Conservation (phyloP, 2,113 vertebrate species). For the Stomatorhinus ivindoensis region DNA sequence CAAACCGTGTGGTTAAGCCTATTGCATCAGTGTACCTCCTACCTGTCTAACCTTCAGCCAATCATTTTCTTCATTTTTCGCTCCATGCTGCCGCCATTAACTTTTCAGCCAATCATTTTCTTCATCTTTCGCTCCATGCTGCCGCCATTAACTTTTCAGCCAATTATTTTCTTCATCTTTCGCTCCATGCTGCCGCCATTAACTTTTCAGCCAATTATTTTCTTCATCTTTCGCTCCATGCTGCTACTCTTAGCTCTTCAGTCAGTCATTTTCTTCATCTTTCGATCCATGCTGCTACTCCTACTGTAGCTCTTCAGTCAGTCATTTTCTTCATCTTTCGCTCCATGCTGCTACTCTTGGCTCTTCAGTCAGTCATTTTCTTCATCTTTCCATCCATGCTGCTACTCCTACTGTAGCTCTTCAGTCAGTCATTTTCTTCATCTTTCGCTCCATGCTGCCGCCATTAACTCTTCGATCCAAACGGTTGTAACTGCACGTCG, state of each 20-base stretch:
- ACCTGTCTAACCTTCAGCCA: background rate
- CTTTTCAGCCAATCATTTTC: background rate
- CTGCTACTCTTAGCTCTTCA: too few relatives aligned
- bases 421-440: background rate
- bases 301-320: too few relatives aligned
- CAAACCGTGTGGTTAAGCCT: constrained; percentile 50
- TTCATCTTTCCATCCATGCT: too few relatives aligned
- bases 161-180: background rate
- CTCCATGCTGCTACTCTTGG: too few relatives aligned
- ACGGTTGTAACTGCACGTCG: background rate
- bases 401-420: too few relatives aligned
- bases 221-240: background rate
- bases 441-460: background rate
- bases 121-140: background rate
- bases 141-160: too few relatives aligned
- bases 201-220: background rate
- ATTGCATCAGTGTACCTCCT: constrained; percentile 33
- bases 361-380: too few relatives aligned
- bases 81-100: too few relatives aligned
- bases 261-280: too few relatives aligned
- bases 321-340: too few relatives aligned
- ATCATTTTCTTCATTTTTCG: background rate
- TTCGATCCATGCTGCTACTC: too few relatives aligned
- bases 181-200: background rate
- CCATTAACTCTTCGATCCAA: background rate